Conservation (phyloP, 2,888 invertebrate species). For the Synanthedon tipuliformis region DNA sequence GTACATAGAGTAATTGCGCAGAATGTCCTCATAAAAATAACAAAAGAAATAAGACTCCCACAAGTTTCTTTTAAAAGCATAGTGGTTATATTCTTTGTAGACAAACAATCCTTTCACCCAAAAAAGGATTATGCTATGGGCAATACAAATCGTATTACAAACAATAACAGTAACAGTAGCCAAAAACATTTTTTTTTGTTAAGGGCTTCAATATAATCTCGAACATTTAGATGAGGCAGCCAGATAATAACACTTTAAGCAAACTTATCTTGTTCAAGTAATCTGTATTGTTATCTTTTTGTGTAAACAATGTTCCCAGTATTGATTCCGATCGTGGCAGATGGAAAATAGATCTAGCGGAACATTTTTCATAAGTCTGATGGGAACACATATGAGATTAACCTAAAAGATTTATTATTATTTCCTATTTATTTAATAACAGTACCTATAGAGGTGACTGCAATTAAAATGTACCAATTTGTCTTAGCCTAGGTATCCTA, state of each 20-base stretch:
- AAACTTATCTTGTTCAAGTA: constrained; percentile 38
- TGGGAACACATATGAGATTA: too few species aligned
- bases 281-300: constrained; percentile 32
- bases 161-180: constrained; percentile 45
- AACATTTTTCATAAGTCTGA: too few species aligned
- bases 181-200: constrained; percentile 31
- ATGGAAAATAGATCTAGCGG: not conserved
- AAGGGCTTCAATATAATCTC: constrained; percentile 32
- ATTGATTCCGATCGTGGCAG: constrained; percentile 22
- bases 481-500: too few species aligned
- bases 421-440: too few species aligned
- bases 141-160: constrained; percentile 54
- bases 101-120: constrained; percentile 36
- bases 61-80: too few species aligned
- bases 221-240: constrained; percentile 31
- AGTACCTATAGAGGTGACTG: too few species aligned
- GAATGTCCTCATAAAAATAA: too few species aligned
- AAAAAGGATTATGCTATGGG: constrained; percentile 40
- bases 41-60: not conserved
- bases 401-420: too few species aligned
- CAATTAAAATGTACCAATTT: too few species aligned
- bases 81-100: not conserved
- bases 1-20: too few species aligned
- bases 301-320: constrained; percentile 10
- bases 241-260: constrained; percentile 39